Evolutionary conservation across 2,113 vertebrate genomes (phyloP), one percentile per base, ranked within the genome.

Genomic region (Odontophorus gujanensis): DNA sequence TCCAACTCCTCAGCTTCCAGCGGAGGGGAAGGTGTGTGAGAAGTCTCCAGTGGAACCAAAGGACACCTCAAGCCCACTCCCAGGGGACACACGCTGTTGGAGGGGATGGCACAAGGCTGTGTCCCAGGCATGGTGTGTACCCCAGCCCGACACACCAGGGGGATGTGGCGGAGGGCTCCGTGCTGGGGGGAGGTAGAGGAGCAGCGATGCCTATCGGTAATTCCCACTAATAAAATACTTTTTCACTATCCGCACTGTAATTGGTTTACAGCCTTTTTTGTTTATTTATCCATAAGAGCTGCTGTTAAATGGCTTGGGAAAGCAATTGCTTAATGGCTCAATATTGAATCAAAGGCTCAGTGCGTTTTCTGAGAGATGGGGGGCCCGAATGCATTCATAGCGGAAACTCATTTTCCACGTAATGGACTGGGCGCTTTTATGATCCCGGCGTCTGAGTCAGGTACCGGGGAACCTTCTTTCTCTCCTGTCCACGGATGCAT

Each of bases 241-340:
- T 98, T 97, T 97, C 98, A 97, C 98, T 98, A 98, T 98, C 98
- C 97, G 97, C 90, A 92, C 92, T 93, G 50, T 99, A 99, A 99
- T 99, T 99, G 98, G 97, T 98, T 99, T 98, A 98, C 98, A 97
- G 97, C 98, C 97, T 95, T 97, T 98, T 98, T 87, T 98, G 98
- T 98, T 98, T 98, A 97, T 98, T 98, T 98, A 98, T 98, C 98
- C 98, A 98, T 96, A 97, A 98, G 98, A 97, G 97, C 98, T 93
- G 97, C 92, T 98, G 99, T 98, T 98, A 98, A 99, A 99, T 99
- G 99, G 98, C 97, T 98, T 97, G 98, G 96, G 95, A 97, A 95
- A 97, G 96, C 97, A 97, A 97, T 97, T 83, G 98, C 97, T 96
- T 99, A 99, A 99, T 99, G 99, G 98, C 96, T 97, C 86, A 95